phyloP scores from a whole-genome alignment of 2,797 vertebrate species.

The Nyctibius grandis region DNA sequence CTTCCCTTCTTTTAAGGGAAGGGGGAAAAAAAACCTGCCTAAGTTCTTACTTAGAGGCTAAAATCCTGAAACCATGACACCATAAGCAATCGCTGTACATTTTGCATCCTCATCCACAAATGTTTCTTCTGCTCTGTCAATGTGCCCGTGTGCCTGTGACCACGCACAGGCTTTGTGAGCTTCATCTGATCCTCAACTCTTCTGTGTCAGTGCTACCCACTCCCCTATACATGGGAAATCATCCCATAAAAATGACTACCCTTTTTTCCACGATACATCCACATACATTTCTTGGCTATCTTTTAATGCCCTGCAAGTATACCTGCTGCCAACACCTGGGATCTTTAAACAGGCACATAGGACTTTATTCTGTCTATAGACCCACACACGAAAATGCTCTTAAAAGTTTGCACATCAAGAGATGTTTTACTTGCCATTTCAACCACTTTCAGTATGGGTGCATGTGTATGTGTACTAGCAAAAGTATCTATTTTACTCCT shows the following conservation, averaged over 20 bases:
- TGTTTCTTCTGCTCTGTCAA: neutral
- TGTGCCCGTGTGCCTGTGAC: fast-evolving
- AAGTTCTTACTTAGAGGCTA: neutral
- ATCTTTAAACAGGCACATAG: neutral
- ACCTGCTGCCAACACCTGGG: neutral
- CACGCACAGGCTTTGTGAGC: neutral
- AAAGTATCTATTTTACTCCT: neutral
- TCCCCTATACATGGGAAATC: neutral
- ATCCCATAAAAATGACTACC: neutral
- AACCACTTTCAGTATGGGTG: neutral
- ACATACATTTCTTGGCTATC: neutral
- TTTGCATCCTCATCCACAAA: neutral
- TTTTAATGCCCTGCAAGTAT: neutral
- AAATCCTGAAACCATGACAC: neutral
- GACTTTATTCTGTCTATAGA: neutral
- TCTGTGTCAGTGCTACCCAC: neutral
- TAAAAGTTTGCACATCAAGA: neutral
- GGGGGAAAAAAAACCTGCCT: fast-evolving
- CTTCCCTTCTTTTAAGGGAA: neutral
- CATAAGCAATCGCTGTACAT: neutral
- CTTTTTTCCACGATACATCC: neutral
- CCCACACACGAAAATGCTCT: neutral
- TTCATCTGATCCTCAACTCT: neutral
- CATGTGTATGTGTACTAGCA: neutral
- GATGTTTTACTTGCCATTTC: neutral